phyloP scores from a whole-genome alignment of 2,888 invertebrate species.

The Lordiphosa andalusiaca region DNA sequence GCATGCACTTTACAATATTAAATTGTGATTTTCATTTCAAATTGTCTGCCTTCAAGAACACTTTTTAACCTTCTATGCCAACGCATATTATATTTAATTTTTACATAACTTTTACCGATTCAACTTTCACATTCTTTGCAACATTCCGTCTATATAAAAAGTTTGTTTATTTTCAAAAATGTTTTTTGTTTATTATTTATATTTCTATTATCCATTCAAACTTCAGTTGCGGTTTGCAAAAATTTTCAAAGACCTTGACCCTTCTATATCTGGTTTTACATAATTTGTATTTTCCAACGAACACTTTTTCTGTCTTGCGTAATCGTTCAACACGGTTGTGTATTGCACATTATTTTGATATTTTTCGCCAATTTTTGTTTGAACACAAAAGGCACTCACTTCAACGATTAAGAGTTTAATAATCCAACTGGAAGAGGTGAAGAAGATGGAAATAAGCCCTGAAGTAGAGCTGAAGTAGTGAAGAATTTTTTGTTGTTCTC shows the following conservation, averaged over 20 bases:
- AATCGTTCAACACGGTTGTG: slow-evolving; percentile 26
- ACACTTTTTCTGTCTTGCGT: slow-evolving; percentile 53
- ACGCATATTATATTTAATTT: too few species aligned
- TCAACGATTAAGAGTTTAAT: slow-evolving; percentile 45
- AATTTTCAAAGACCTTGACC: slow-evolving; percentile 28
- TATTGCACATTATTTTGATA: slow-evolving; percentile 1
- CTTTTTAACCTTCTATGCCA: too few species aligned
- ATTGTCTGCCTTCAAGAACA: too few species aligned
- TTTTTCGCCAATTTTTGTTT: slow-evolving; percentile 30
- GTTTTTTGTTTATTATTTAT: neutral
- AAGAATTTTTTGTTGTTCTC: slow-evolving; percentile 34
- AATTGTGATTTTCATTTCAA: too few species aligned
- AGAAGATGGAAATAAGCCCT: slow-evolving; percentile 27
- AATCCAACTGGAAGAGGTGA: slow-evolving; percentile 29
- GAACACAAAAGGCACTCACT: slow-evolving; percentile 49
- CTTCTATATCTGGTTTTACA: slow-evolving; percentile 48
- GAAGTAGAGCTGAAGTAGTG: slow-evolving; percentile 54
- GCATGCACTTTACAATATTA: too few species aligned
- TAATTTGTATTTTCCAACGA: slow-evolving; percentile 40
- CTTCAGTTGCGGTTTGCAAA: neutral
- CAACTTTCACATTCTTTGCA: too few species aligned
- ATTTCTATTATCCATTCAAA: neutral
- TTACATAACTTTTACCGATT: too few species aligned
- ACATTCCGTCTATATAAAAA: too few species aligned
- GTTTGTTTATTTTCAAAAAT: too few species aligned